These are phyloP conservation scores for Steatocranus sp. DNA, from an alignment of 2,797 vertebrate species.

Conservation along the genomic window DNA sequence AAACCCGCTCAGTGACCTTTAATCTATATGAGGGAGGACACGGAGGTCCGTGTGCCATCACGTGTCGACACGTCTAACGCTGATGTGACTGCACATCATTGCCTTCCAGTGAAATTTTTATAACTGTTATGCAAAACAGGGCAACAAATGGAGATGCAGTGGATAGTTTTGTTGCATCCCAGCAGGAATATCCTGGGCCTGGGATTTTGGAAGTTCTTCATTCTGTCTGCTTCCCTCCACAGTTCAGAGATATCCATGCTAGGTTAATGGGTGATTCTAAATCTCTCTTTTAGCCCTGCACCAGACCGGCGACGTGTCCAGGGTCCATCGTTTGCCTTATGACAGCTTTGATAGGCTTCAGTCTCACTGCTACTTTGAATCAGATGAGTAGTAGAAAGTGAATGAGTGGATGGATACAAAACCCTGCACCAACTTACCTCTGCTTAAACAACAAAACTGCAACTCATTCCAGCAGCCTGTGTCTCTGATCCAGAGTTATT, in stretches of 20 bases:
- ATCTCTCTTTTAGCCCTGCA: neutral
- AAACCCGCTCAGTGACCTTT: conserved; percentile 28
- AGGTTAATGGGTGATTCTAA: neutral
- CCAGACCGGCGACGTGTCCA: neutral
- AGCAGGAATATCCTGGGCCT: neutral
- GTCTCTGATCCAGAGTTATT: neutral
- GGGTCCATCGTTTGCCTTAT: neutral
- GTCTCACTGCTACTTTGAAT: neutral
- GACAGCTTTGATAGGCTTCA: neutral
- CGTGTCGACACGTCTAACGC: neutral
- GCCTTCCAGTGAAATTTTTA: neutral
- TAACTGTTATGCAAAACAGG: neutral
- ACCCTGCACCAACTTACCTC: neutral
- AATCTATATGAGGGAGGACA: neutral
- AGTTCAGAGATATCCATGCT: neutral
- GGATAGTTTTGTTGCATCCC: neutral
- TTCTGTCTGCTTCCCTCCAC: neutral
- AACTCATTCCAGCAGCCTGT: neutral
- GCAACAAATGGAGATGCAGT: neutral
- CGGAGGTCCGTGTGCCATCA: neutral
- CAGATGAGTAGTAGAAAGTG: neutral
- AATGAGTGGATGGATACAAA: neutral
- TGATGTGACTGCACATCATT: neutral
- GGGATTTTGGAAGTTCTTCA: neutral
- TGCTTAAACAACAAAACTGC: neutral